Percentiles rank a stretch among this genome's conserved stretches.
Conservation (phyloP, 2,888 invertebrate species). For the Drosophila subsilvestris region DNA sequence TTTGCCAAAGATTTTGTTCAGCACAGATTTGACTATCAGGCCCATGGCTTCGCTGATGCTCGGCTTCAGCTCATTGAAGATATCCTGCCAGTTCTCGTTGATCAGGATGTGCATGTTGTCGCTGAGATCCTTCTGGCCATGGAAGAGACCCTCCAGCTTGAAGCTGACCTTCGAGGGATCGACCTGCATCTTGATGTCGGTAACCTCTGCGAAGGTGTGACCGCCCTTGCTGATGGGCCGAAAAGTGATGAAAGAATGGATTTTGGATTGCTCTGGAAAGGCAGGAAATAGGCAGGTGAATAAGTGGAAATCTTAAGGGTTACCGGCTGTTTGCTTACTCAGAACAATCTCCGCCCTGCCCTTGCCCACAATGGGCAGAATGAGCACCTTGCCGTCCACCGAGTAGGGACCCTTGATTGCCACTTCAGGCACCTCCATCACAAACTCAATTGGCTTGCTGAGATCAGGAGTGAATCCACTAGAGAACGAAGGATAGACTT, state of each 20-base stretch:
- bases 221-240: constrained; percentile 56
- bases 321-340: constrained; percentile 52
- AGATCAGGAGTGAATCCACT: constrained; percentile 72
- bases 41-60: constrained; percentile 81
- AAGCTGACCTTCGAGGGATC: constrained; percentile 62
- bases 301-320: not conserved
- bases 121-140: constrained; percentile 84
- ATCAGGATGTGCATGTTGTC: constrained; percentile 83
- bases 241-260: constrained; percentile 42
- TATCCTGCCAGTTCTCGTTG: constrained; percentile 84
- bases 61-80: constrained; percentile 82
- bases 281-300: no score
- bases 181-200: constrained; percentile 54
- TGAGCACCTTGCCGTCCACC: constrained; percentile 75
- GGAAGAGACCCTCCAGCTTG: constrained; percentile 82
- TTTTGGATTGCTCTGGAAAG: constrained; percentile 43
- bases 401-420: constrained; percentile 74
- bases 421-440: constrained; percentile 64
- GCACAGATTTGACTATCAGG: constrained; percentile 77
- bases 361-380: constrained; percentile 78
- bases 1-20: constrained; percentile 81
- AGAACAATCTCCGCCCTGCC: constrained; percentile 68
- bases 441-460: constrained; percentile 57
- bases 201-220: constrained; percentile 53
- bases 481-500: not conserved